Evolutionary conservation across 2,888 invertebrate species (phyloP), one percentile per base, ranked within the genome.

Genomic region (Monoplex corrugatus): DNA sequence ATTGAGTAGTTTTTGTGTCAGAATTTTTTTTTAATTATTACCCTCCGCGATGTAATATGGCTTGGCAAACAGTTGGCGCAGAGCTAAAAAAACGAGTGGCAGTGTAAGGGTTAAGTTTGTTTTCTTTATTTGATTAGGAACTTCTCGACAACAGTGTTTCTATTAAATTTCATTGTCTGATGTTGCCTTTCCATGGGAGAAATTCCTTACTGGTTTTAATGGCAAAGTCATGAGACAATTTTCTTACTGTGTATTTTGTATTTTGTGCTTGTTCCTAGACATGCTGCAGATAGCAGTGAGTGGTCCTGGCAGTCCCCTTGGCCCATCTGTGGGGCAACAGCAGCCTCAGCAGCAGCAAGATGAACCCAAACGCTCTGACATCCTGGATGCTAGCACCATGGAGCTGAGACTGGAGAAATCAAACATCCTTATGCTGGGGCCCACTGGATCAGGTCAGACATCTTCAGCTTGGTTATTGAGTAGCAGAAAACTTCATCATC

Each of bases 391-490:
- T 16, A 91, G 90, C 28, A 90, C 92, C 10, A 92, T 94, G 84
- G 94, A 95, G 28, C 92, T 95, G 78, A 93, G 93, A 35, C 96
- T 99, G 90, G 99, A 99, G 96, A 99, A 99, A 96, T 98, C 97
- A 96, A 99, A 99, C 96, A 99, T 99, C 88, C 97, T 99, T 43
- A 97, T 99, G 95, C 96, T 99, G 87, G 99, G 99, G 16, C 99
- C 99, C 35, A 99, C 99, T 0, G 99, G 99, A 87, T 98, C 98
- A 94, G 97, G 97, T 96, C 90, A 87, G n/a, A 13, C 68, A 3
- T n/a, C 32, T 13, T 28, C 16, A 1, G 57, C 57, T 5, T 57
- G 57, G 2, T 2, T 57, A 50, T 13, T 50, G 50, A 50, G 50
- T 50, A 50, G 50, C 50, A 50, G 16, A 8, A 50, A 50, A 16